Percentiles rank a stretch among this genome's conserved stretches.
phyloP scores from a whole-genome alignment of 1,140 invertebrate species.

The Atta texana region DNA sequence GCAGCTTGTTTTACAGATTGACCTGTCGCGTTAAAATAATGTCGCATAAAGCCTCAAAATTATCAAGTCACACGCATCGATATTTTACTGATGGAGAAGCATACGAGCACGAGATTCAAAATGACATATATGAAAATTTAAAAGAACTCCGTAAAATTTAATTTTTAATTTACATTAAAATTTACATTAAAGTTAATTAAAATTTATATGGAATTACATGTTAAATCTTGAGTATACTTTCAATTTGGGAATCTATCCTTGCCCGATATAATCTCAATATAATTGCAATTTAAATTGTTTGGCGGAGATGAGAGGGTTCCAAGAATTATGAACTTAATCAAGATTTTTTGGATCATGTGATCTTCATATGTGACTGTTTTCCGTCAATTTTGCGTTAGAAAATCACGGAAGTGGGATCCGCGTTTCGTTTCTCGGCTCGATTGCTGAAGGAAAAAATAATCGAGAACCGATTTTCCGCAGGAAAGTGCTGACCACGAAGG shows the following conservation, averaged over 20 bases:
- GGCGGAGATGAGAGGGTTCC: not conserved
- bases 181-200: not conserved
- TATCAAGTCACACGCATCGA: constrained; percentile 1
- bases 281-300: not conserved
- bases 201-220: not conserved
- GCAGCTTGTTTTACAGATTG: constrained; percentile 58
- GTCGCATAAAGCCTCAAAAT: constrained; percentile 34
- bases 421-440: constrained; percentile 31
- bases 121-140: not conserved
- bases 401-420: not conserved
- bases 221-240: not conserved
- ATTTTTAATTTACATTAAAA: not conserved
- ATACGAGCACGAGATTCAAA: not conserved
- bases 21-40: constrained; percentile 52
- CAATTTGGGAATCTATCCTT: not conserved
- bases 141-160: not conserved
- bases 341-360: not conserved
- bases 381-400: not conserved
- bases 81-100: not conserved
- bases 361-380: not conserved
- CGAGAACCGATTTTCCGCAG: constrained; percentile 73
- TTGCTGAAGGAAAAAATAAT: constrained; percentile 64
- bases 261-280: not conserved
- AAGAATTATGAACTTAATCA: not conserved
- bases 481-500: constrained; percentile 79